phyloP scores from a whole-genome alignment of 1,140 invertebrate species.

The Macrobrachium nipponense region DNA sequence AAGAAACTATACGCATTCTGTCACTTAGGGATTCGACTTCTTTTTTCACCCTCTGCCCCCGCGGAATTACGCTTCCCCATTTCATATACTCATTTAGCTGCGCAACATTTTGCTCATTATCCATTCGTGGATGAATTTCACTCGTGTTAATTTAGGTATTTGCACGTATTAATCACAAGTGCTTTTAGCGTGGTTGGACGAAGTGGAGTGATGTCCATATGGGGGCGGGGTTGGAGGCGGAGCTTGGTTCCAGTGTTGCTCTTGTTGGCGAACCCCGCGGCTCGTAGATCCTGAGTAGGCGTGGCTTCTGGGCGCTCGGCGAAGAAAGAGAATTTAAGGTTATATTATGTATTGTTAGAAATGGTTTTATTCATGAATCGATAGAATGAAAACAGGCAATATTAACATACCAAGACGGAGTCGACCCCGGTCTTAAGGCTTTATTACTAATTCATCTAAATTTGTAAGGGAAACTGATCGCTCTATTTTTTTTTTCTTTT shows the following conservation, averaged over 20 bases:
- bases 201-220: slow-evolving; percentile 1
- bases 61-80: not conserved
- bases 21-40: not conserved
- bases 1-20: slow-evolving; percentile 32
- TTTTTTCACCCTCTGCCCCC: not conserved
- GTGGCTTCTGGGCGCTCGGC: slow-evolving; percentile 3
- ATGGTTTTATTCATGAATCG: slow-evolving; percentile 53
- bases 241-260: not conserved
- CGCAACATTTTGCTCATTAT: not conserved
- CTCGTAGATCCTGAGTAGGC: slow-evolving; percentile 36
- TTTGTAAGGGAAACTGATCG: not conserved
- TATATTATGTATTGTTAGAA: slow-evolving; percentile 51
- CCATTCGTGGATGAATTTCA: too few relatives aligned
- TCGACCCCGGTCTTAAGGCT: not conserved
- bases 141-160: too few relatives aligned
- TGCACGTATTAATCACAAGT: too few relatives aligned
- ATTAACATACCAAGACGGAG: slow-evolving; percentile 13
- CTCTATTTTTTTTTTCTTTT: too few relatives aligned
- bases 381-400: slow-evolving; percentile 35
- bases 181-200: slow-evolving; percentile 33
- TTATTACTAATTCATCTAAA: slow-evolving; percentile 17
- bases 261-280: slow-evolving; percentile 22
- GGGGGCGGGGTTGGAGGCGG: slow-evolving; percentile 22
- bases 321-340: slow-evolving; percentile 43
- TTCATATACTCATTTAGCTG: not conserved